Evolutionary conservation across 1,140 invertebrate species (phyloP), one percentile per base, ranked within the genome.

Genomic region (Glossosoma conforme): DNA sequence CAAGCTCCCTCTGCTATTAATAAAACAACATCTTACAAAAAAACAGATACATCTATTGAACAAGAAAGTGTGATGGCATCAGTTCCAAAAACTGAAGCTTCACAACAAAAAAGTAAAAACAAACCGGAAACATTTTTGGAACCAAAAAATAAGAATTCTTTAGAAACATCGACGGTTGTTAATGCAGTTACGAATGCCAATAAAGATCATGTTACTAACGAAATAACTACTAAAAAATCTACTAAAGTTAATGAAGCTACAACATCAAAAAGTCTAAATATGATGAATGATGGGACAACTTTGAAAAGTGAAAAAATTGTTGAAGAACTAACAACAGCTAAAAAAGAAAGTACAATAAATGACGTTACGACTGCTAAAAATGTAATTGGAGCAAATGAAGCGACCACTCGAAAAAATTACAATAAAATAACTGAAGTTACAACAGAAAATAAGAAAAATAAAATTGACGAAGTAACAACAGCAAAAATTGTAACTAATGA

Each of bases 321-420:
- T 4, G 17, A 44, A 30, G 10, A 11, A 25, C 18, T 54, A 25
- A 52, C 60, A 44, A 41, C 46, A 41, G 62, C 60, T 11, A 64
- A 64, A 13, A 61, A 20, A 13, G 28, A 15, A 3, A 22, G 14
- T 13, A 36, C 35, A 3, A 46, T 13, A 13, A 19, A 42, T 21
- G 40, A 69, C 10, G 70, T 71, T 59, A 60, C 62, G 37, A 62
- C 69, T 58, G 35, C 35, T 8, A 42, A 42, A 42, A 19, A 21
- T 42, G 40, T 21, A 42, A 5, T 14, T 6, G 21, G 4, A 13
- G 21, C 13, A 13, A 19, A 42, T 21, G 40, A 69, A 10, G 70
- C 70, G 59, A 60, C 62, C 36, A 62, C 69, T 58, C 5, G 8
- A 28, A 42, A 42, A 42, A n/a, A n/a, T n/a, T n/a, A n/a, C n/a